These are phyloP conservation scores for Fissipunctia ypsillon DNA, from an alignment of 2,888 invertebrate species.

Conservation along the genomic window DNA sequence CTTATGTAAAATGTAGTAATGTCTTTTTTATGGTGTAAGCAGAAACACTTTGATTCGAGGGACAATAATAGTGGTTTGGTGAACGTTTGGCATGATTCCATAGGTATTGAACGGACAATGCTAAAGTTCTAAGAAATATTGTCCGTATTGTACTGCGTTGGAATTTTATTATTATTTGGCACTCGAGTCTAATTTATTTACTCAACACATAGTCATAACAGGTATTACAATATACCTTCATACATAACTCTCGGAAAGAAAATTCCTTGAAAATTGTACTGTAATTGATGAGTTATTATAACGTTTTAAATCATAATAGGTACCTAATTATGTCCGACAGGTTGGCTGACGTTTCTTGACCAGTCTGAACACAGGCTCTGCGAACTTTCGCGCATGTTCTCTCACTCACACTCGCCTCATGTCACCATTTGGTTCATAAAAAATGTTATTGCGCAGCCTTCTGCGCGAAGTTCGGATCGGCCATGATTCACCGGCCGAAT, in stretches of 20 bases:
- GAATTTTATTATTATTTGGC: conserved; percentile 63
- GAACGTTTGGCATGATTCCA: conserved; percentile 65
- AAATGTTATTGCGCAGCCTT: too few relatives aligned
- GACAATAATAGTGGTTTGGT: conserved; percentile 51
- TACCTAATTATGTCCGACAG: too few relatives aligned
- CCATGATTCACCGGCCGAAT: too few relatives aligned
- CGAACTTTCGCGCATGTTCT: too few relatives aligned
- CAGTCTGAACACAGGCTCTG: too few relatives aligned
- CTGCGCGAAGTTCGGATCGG: too few relatives aligned
- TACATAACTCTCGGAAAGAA: background rate
- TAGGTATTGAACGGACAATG: conserved; percentile 59
- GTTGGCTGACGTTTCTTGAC: too few relatives aligned
- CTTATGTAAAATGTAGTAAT: conserved; percentile 29
- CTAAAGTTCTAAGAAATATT: conserved; percentile 56
- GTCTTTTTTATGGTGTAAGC: conserved; percentile 45
- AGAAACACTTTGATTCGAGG: conserved; percentile 53
- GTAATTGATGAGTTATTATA: background rate
- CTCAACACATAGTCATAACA: conserved; percentile 12
- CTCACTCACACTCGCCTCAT: too few relatives aligned
- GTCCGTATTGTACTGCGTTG: conserved; percentile 46
- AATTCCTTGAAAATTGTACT: background rate
- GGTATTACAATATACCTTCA: conserved; percentile 1
- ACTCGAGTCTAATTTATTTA: conserved; percentile 38
- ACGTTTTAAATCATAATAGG: background rate
- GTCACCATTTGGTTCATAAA: too few relatives aligned